phyloP scores from a whole-genome alignment of 1,140 invertebrate species.

The Pseudomyrmex gracilis region DNA sequence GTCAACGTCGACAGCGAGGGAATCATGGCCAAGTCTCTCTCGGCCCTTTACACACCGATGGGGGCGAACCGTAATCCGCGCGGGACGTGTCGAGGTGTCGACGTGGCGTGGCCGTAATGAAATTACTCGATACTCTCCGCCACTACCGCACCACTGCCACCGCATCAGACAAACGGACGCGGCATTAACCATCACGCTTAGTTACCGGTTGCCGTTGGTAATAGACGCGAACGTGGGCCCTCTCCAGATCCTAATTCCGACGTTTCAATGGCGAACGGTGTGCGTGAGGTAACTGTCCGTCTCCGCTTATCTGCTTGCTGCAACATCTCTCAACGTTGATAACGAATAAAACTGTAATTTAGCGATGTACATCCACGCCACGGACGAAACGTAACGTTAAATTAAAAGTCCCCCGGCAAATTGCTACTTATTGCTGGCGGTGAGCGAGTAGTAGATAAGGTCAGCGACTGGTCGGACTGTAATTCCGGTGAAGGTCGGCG shows the following conservation, averaged over 20 bases:
- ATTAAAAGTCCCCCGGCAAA: not conserved
- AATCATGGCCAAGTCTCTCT: slow-evolving; percentile 19
- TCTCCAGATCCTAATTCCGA: slow-evolving; percentile 32
- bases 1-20: slow-evolving; percentile 41
- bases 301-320: not conserved
- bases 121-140: slow-evolving; percentile 46
- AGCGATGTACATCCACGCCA: not conserved
- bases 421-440: slow-evolving; percentile 5
- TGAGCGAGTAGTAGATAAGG: not conserved
- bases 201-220: slow-evolving; percentile 25
- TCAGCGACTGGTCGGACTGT: not conserved
- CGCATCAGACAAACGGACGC: slow-evolving; percentile 38
- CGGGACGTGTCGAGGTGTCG: slow-evolving; percentile 22
- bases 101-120: slow-evolving; percentile 32
- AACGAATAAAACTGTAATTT: not conserved
- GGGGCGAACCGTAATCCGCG: not conserved
- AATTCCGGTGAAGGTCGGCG: not conserved
- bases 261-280: not conserved
- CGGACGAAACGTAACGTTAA: not conserved
- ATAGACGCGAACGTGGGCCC: not conserved
- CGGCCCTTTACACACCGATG: not conserved
- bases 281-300: not conserved
- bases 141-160: slow-evolving; percentile 1
- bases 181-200: slow-evolving; percentile 23
- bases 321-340: not conserved